Conservation (phyloP, 2,113 vertebrate species). For the Tragelaphus scriptus region DNA sequence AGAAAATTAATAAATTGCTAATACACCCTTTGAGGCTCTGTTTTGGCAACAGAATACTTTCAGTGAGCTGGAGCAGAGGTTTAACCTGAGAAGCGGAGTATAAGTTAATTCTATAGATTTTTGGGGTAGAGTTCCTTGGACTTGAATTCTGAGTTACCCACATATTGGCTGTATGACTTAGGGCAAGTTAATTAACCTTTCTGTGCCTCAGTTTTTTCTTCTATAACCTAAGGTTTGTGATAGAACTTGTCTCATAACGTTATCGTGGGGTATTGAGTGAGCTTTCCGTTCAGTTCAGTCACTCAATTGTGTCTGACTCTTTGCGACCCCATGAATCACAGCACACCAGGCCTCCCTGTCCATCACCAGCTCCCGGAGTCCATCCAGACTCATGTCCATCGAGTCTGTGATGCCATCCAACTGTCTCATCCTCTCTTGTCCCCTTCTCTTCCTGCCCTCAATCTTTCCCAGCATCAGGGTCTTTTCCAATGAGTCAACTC, state of each 20-base stretch:
- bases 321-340: accelerated
- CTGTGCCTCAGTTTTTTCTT: not conserved
- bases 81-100: not conserved
- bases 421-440: not conserved
- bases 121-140: not conserved
- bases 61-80: not conserved
- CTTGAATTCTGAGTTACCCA: not conserved
- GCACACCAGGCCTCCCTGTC: not conserved
- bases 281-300: not conserved
- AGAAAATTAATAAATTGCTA: not conserved
- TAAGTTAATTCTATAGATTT: not conserved
- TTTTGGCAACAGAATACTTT: not conserved
- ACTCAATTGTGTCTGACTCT: not conserved
- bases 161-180: not conserved
- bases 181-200: not conserved
- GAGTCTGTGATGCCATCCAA: not conserved
- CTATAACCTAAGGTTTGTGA: not conserved
- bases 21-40: not conserved
- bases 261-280: not conserved
- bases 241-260: not conserved
- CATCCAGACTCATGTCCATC: not conserved
- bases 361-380: not conserved
- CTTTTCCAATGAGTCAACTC: not conserved
- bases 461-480: not conserved
- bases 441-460: not conserved